A percentile compares a stretch with the other conserved stretches of the same genome.
phyloP scores from a whole-genome alignment of 2,797 vertebrate species.

The Acrossocheilus fasciatus region DNA sequence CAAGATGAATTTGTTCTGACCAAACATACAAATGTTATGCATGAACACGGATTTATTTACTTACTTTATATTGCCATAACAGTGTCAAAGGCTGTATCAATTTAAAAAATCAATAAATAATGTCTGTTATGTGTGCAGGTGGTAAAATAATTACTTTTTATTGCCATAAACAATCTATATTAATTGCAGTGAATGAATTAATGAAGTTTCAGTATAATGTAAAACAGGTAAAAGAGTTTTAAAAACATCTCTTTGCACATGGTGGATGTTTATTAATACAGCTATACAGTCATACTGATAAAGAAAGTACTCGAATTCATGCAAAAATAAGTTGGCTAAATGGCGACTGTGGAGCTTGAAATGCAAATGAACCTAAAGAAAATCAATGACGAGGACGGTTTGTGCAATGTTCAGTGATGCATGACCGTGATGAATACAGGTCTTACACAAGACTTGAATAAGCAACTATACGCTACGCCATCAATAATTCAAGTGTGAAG shows the following conservation, averaged over 20 bases:
- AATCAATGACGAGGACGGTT: neutral
- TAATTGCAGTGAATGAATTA: neutral
- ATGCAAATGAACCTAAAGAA: slow-evolving; percentile 7
- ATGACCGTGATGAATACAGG: neutral
- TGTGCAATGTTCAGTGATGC: slow-evolving; percentile 23
- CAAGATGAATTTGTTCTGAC: too few relatives aligned
- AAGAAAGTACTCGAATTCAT: neutral
- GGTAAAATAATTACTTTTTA: too few relatives aligned
- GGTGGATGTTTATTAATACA: neutral
- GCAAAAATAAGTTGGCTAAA: neutral
- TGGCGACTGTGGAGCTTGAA: neutral
- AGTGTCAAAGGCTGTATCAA: too few relatives aligned
- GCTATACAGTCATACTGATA: neutral
- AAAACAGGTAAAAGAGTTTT: neutral
- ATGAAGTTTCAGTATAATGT: neutral
- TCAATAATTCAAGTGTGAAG: slow-evolving; percentile 37
- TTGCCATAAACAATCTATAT: too few relatives aligned
- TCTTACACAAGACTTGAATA: slow-evolving; percentile 9
- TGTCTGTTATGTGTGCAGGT: neutral
- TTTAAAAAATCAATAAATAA: neutral
- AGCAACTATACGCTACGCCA: slow-evolving; percentile 49
- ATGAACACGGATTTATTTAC: neutral
- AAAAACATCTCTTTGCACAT: neutral
- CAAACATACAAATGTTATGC: neutral
- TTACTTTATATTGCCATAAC: too few relatives aligned